Conservation (phyloP, 1,140 invertebrate genomes). For the Sogatella furcifera region DNA sequence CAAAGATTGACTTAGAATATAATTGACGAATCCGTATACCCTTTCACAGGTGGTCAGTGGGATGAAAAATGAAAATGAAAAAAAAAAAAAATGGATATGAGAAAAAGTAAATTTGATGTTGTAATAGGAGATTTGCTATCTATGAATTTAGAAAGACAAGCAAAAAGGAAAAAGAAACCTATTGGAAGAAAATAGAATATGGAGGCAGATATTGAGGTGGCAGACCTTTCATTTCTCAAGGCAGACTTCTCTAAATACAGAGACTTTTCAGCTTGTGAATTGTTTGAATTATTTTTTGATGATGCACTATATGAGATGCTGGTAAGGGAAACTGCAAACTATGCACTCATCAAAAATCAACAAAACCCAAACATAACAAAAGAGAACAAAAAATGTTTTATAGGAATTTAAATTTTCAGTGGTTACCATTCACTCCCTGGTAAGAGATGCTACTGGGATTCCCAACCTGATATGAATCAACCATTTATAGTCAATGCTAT, state of each 20-base stretch:
- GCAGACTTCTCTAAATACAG: conserved; percentile 1
- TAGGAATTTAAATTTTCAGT: conserved; percentile 19
- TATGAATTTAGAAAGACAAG: too few species aligned
- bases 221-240: too few species aligned
- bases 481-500: conserved; percentile 13
- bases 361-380: conserved; percentile 12
- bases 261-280: conserved; percentile 13
- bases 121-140: too few species aligned
- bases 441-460: conserved; percentile 19
- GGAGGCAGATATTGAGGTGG: too few species aligned
- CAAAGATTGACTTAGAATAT: too few species aligned
- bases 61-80: too few species aligned
- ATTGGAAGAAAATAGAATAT: too few species aligned
- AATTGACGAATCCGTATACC: too few species aligned
- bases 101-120: too few species aligned
- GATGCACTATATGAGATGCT: conserved; percentile 17
- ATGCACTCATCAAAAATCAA: conserved; percentile 13
- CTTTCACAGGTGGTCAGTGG: too few species aligned
- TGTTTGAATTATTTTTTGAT: conserved; percentile 21
- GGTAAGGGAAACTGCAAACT: conserved; percentile 12
- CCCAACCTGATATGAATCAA: conserved; percentile 14
- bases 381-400: conserved; percentile 19
- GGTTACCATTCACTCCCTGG: conserved; percentile 19
- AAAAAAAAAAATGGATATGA: too few species aligned
- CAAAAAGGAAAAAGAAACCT: too few species aligned